phyloP scores from a whole-genome alignment of 2,888 invertebrate species.

The Campoplex capitator region DNA sequence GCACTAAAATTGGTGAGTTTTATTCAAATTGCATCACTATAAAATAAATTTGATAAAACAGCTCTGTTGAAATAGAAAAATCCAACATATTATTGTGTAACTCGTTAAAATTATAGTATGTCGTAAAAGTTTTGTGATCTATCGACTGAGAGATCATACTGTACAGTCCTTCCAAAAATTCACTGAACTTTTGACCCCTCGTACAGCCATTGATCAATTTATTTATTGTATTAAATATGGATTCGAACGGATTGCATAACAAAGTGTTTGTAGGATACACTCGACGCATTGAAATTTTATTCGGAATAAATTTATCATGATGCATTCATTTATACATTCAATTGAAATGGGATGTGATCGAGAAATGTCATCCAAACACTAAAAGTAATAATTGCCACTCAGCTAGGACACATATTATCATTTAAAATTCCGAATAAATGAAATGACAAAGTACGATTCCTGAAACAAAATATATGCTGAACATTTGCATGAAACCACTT shows the following conservation, averaged over 20 bases:
- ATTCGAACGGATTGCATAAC: conserved; percentile 26
- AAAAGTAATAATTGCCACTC: not conserved
- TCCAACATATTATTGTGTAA: too few species aligned
- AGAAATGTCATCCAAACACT: conserved; percentile 1
- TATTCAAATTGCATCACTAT: conserved; percentile 16
- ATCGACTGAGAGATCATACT: conserved; percentile 39
- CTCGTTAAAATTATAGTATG: not conserved
- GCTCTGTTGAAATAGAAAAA: not conserved
- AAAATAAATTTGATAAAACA: not conserved
- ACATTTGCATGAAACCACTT: not conserved
- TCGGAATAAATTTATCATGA: not conserved
- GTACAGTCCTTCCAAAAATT: conserved; percentile 34
- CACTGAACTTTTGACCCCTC: conserved; percentile 18
- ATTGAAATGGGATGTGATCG: not conserved
- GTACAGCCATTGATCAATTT: conserved; percentile 36
- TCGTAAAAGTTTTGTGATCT: not conserved
- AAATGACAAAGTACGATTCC: not conserved
- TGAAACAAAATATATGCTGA: not conserved
- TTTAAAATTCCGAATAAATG: not conserved
- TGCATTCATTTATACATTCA: not conserved
- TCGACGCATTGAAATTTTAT: not conserved
- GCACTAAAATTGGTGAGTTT: conserved; percentile 74
- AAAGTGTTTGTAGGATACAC: conserved; percentile 14
- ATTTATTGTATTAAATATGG: conserved; percentile 20
- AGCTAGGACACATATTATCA: not conserved